Percentiles rank a stretch among this genome's conserved stretches.
These are phyloP conservation scores for Hecatera dysodea DNA, from an alignment of 2,888 invertebrate genomes.

Conservation along the genomic window DNA sequence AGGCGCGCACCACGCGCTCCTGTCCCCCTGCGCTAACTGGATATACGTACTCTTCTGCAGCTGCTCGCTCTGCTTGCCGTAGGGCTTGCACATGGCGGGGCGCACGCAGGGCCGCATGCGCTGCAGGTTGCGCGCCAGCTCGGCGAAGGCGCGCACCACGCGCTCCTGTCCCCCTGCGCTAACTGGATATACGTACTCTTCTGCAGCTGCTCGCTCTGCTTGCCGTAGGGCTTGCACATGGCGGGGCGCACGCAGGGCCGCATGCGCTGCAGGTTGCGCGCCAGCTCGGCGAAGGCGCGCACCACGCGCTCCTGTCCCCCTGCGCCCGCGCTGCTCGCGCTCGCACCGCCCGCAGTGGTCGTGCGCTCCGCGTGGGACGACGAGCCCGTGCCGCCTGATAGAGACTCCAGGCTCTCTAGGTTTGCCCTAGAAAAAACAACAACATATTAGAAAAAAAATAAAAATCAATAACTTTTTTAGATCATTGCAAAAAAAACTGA, in stretches of 20 bases:
- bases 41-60: no score
- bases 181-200: conserved; percentile 93
- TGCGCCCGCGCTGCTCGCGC: conserved; percentile 73
- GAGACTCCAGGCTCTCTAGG: conserved; percentile 93
- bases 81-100: no score
- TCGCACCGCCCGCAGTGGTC: conserved; percentile 90
- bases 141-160: no score
- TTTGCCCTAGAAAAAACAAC: conserved; percentile 88
- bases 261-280: conserved; percentile 97
- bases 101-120: no score
- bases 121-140: no score
- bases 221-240: conserved; percentile 97
- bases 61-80: no score
- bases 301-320: conserved; percentile 96
- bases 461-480: not conserved
- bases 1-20: no score
- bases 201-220: conserved; percentile 96
- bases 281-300: conserved; percentile 95
- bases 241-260: conserved; percentile 96
- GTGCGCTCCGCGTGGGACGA: conserved; percentile 91
- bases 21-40: no score
- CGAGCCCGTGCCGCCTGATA: conserved; percentile 91
- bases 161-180: no score
- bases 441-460: no score
- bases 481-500: not conserved